Conservation (phyloP, 2,113 vertebrate genomes). For the Vicugna pacos region DNA sequence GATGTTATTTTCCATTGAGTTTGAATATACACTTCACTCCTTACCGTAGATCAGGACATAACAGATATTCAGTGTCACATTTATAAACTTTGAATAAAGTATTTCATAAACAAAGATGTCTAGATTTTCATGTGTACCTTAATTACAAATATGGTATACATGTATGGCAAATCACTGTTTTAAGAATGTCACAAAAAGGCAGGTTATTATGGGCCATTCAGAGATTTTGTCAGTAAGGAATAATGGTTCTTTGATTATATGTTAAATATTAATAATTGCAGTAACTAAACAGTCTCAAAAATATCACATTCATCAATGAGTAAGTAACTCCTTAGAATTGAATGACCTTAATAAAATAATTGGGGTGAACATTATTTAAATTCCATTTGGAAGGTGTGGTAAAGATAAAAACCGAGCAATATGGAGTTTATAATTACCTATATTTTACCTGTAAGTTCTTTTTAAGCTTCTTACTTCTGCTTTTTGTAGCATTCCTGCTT, state of each 20-base stretch:
- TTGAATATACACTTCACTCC: background rate
- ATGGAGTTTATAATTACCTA: background rate
- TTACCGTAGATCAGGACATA: background rate
- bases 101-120: background rate
- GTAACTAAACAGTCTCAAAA: conserved; percentile 17
- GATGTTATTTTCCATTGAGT: background rate
- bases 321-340: background rate
- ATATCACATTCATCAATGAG: background rate
- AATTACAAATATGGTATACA: background rate
- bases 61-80: background rate
- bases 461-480: background rate
- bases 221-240: background rate
- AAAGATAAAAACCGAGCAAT: background rate
- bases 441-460: background rate
- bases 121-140: background rate
- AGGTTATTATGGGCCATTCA: background rate
- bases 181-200: background rate
- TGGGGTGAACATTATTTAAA: background rate
- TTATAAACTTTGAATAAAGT: background rate
- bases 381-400: background rate
- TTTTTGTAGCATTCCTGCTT: background rate
- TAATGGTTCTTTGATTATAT: background rate
- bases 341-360: background rate
- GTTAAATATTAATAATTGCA: background rate
- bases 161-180: background rate